Evolutionary conservation across 2,113 vertebrate species (phyloP), one percentile per base, ranked within the genome.

Genomic region (Miniopterus natalensis): DNA sequence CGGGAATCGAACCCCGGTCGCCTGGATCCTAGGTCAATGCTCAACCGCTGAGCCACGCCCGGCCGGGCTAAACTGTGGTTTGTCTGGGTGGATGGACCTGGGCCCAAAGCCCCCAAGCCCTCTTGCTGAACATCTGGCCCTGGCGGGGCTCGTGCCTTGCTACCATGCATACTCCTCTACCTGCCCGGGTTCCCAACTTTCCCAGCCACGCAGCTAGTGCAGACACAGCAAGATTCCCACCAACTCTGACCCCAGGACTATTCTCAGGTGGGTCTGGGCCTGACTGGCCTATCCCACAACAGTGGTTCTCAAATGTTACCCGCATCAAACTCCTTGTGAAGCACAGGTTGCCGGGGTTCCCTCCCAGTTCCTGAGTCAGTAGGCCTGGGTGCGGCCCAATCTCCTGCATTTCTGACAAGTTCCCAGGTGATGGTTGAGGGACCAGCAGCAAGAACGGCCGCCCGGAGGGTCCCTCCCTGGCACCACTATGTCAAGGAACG

Each of bases 81-180:
- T 36, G 36, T 36, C 36, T 36, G 36, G 36, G 36, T 36, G 36
- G 31, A 78, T 17, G 17, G 57, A 84, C 71, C 59, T n/a, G 66
- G 57, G 59, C 42, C 61, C 40, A 68, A 51, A 78, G 42, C n/a
- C 63, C 29, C 49, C 1, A 21, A 55, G 59, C n/a, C 63, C 65
- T 92, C 74, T 45, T 70, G 27, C 2, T 17, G 66, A 40, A 27
- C 42, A 25, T 40, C 51, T 6, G 40, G 45, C 9, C 27, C 29
- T n/a, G 8, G 8, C 29, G 1, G 25, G 21, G 21, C 25, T 27
- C 0, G 0, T 14, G 14, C 15, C 49, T 6, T 63, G 29, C 14
- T 66, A 15, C 42, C 74, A 73, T 5, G 14, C n/a, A 79, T 27
- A 2, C 9, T 20, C 25, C 55, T 57, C 59, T 36, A 57, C 45